These are phyloP conservation scores for Gymnocephalus cernua DNA, from an alignment of 2,113 vertebrate genomes.

Conservation along the genomic window DNA sequence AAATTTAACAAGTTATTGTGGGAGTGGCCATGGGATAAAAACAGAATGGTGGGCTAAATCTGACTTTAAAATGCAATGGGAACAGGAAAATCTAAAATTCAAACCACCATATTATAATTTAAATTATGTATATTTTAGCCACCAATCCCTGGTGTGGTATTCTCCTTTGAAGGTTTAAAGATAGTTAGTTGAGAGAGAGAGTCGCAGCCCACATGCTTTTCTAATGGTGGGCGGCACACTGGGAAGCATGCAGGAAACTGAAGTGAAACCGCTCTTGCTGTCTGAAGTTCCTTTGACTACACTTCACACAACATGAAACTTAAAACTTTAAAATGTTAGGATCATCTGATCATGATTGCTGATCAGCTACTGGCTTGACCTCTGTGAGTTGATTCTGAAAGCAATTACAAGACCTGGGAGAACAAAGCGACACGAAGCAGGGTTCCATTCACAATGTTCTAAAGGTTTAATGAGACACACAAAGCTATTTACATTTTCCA, in stretches of 20 bases:
- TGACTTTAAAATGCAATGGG: not conserved
- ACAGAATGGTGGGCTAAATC: not conserved
- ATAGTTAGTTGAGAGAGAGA: conserved; percentile 7
- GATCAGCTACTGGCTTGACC: too few species aligned
- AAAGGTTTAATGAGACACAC: too few species aligned
- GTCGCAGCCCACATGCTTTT: conserved; percentile 23
- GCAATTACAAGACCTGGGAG: too few species aligned
- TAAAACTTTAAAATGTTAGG: not conserved
- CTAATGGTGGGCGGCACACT: conserved; percentile 4
- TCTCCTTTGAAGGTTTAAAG: conserved; percentile 19
- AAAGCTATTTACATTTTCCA: too few species aligned
- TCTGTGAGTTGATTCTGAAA: too few species aligned
- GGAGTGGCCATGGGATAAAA: not conserved
- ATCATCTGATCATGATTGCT: too few species aligned
- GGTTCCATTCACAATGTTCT: too few species aligned
- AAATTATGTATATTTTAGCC: conserved; percentile 11
- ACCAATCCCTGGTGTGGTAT: not conserved
- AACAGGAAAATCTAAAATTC: not conserved
- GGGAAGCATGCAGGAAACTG: conserved; percentile 18
- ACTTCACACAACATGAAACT: conserved; percentile 43
- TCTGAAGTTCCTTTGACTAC: conserved; percentile 41
- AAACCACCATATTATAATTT: conserved; percentile 3
- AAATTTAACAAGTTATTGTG: not conserved
- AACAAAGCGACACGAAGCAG: too few species aligned
- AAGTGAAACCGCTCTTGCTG: conserved; percentile 16